Base-by-base conservation (phyloP, 2,797 vertebrate species). In the Champsocephalus gunnari region DNA sequence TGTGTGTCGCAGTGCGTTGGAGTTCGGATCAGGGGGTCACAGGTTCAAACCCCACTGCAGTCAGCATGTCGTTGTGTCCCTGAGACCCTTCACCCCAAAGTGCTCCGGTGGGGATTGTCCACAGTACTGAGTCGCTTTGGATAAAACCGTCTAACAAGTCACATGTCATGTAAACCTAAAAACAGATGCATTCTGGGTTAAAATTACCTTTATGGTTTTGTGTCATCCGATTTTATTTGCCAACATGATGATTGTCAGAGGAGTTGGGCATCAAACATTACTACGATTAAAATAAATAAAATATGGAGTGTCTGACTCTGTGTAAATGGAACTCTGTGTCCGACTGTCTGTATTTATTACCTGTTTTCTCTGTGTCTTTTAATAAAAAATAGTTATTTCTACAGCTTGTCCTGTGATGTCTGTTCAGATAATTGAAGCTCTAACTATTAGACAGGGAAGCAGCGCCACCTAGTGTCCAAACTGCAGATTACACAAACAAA, bases 351-450 rank as follows among this genome's bases (percentile, higher is more conserved):
- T 88, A 93, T 91, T 92, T 92, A 93, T 93, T 92, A 85, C 75
- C 71, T 68, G 59, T 87, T 71, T 60, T 19, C 49, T 43, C 63
- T 12, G 55, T 64, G 60, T 86, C 72, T 89, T 81, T 76, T 81
- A 91, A 92, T 92, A 93, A 93, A 94, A 66, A 88, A 76, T 60
- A 84, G 84, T 66, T 75, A 47, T 92, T 91, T 92, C 90, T 90
- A 92, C 77, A 80, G 67, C 44, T 21, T 47, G 56, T 72, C 34
- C 38, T 10, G 4, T 11, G 24, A 21, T 0, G 6, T 38, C 1
- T 68, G n/a, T 44, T 50, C 12, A 12, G 9, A 5, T 41, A 11
- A 19, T 28, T 5, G 17, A 28, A 10, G 24, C 2, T 56, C 12
- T 21, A 38, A 6, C 14, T 17, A 0, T n/a, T 3, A 47, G 41